These are phyloP conservation scores for Paracentrotus lividus DNA, from an alignment of 53 echinoderm and acorn worm species.

Conservation along the genomic window DNA sequence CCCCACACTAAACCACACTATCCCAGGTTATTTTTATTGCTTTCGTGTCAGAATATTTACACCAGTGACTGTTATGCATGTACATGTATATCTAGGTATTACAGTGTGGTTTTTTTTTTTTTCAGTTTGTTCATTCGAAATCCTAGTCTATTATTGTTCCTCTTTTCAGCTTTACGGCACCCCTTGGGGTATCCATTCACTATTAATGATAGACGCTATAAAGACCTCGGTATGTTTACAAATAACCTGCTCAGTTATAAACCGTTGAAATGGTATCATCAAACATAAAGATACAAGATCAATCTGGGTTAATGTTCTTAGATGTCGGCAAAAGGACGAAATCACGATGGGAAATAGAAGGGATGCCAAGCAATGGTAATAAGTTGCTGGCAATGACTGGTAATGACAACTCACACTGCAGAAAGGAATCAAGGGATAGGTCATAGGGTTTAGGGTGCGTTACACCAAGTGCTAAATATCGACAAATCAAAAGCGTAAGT, in stretches of 20 bases:
- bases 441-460: neutral
- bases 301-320: neutral
- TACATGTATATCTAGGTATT: no score
- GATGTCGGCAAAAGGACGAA: neutral
- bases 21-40: no score
- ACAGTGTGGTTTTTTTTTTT: no score
- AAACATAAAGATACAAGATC: neutral
- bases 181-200: neutral
- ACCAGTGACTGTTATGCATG: no score
- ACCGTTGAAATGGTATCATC: neutral
- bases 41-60: no score
- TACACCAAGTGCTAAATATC: no score
- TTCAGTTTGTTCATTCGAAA: neutral
- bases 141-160: neutral
- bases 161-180: neutral
- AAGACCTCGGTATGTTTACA: neutral
- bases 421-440: neutral
- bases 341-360: neutral
- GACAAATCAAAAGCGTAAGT: no score
- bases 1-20: no score
- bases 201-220: neutral
- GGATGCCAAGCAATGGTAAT: neutral
- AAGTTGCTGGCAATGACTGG: neutral
- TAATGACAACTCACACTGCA: no score
- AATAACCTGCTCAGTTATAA: neutral